Percentiles rank a stretch among this genome's conserved stretches.
Evolutionary conservation across 35 echinoderm and acorn worm genomes (phyloP).

Genomic region (Lytechinus variegatus): DNA sequence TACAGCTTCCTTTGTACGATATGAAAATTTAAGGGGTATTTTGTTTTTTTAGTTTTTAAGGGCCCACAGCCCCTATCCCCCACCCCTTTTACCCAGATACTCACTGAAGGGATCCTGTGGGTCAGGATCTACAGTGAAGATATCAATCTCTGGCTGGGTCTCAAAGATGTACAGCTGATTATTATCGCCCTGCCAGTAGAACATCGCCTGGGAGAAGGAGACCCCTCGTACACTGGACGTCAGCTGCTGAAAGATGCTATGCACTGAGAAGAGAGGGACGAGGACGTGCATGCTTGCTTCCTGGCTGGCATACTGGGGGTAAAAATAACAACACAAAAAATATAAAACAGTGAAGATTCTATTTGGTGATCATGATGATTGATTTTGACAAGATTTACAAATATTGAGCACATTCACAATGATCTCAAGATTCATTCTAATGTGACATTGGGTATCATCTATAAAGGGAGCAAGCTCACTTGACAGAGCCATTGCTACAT

Average conservation of each 20-base stretch:
- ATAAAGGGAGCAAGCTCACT: too few relatives aligned
- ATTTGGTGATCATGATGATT: not conserved
- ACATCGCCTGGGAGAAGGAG: slow-evolving; percentile 63
- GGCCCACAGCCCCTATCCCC: too few relatives aligned
- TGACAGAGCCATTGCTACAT: too few relatives aligned
- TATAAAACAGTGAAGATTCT: too few relatives aligned
- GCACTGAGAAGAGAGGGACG: slow-evolving; percentile 71
- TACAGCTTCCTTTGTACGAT: too few relatives aligned
- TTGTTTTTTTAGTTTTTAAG: too few relatives aligned
- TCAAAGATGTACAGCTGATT: slow-evolving; percentile 87
- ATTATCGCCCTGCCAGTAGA: slow-evolving; percentile 82
- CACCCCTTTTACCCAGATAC: not conserved
- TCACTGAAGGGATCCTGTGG: slow-evolving; percentile 54
- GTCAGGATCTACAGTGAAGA: slow-evolving; percentile 83
- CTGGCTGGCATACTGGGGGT: slow-evolving; percentile 67
- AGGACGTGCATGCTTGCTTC: slow-evolving; percentile 75
- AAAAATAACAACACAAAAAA: slow-evolving; percentile 39
- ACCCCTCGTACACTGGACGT: slow-evolving; percentile 61
- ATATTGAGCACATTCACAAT: too few relatives aligned
- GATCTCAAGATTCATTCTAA: too few relatives aligned
- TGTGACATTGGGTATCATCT: too few relatives aligned
- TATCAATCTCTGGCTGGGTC: slow-evolving; percentile 81
- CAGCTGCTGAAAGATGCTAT: slow-evolving; percentile 71
- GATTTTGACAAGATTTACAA: not conserved
- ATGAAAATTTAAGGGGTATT: too few relatives aligned